A percentile compares a stretch with the other conserved stretches of the same genome.
Conservation (phyloP, 2,888 invertebrate species). For the Unio pictorum region DNA sequence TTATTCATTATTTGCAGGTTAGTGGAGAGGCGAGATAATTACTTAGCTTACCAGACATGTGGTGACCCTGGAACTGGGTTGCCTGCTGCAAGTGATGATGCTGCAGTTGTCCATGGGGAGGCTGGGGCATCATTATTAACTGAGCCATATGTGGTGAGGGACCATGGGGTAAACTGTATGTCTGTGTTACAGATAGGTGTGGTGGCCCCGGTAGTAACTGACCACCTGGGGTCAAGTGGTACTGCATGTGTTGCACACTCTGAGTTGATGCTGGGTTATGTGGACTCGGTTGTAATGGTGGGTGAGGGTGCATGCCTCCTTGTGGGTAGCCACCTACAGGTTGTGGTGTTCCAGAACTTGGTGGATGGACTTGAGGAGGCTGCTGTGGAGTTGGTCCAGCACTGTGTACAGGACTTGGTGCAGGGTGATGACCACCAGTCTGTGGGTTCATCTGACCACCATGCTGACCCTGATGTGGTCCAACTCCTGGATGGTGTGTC, state of each 20-base stretch:
- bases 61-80: constrained; percentile 52
- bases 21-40: neutral
- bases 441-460: constrained; percentile 40
- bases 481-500: constrained; percentile 20
- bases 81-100: constrained; percentile 40
- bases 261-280: constrained; percentile 54
- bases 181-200: constrained; percentile 27
- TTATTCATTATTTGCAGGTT: neutral
- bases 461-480: constrained; percentile 15
- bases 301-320: constrained; percentile 37
- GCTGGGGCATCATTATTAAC: constrained; percentile 50
- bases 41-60: constrained; percentile 41
- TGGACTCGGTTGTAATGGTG: constrained; percentile 52
- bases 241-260: constrained; percentile 34
- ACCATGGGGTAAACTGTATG: constrained; percentile 22
- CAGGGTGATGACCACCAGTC: constrained; percentile 37
- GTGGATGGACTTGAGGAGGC: constrained; percentile 46
- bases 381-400: constrained; percentile 17
- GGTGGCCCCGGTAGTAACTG: constrained; percentile 16
- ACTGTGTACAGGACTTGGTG: constrained; percentile 49
- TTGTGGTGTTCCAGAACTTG: constrained; percentile 52
- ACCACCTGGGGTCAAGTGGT: constrained; percentile 18
- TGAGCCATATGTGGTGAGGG: constrained; percentile 30
- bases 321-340: constrained; percentile 36
- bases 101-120: constrained; percentile 32